Evolutionary conservation across 2,888 invertebrate genomes (phyloP), one percentile per base, ranked within the genome.

Genomic region (Hybos culiciformis): DNA sequence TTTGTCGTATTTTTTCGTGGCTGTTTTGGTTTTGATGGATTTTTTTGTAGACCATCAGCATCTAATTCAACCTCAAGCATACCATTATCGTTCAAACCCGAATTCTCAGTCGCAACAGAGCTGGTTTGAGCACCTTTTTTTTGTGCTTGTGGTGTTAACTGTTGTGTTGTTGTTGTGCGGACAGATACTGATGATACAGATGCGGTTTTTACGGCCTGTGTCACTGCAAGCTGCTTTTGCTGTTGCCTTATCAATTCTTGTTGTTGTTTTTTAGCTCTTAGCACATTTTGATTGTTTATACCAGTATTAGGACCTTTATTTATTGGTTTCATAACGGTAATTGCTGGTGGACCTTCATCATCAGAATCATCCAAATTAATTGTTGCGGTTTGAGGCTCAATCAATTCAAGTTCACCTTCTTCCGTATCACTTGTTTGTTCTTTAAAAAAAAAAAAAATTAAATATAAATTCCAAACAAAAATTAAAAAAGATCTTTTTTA

Each of bases 341-440:
- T n/a, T 2, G 39, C 31, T 5, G 15, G 2, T 7, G 45, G 48
- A 8, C 65, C 64, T 17, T 65, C 66, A 43, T 62, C 59, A 42
- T 66, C 67, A 1, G 66, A 66, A 48, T 65, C n/a, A n/a, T n/a
- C 63, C 12, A 66, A 54, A 24, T 58, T 62, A 24, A 66, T 66
- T 3, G 61, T 58, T 43, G 64, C 63, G 1, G 63, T 63, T 51
- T 64, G 58, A 3, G 65, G 62, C 46, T 67, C 67, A 21, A 67
- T 63, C 50, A 67, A 66, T 48, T 63, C 59, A 11, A 66, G 60
- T 50, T 67, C 66, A 41, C 66, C 67, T 41, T 64, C 66, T 42
- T 65, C 66, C 41, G 58, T 61, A 39, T 64, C 63, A 45, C 59
- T 63, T 23, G 61, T 62, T 55, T 65, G 61, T 54, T 66, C 65